Evolutionary conservation across 1,140 invertebrate species (phyloP).

Genomic region (Atta cephalotes): DNA sequence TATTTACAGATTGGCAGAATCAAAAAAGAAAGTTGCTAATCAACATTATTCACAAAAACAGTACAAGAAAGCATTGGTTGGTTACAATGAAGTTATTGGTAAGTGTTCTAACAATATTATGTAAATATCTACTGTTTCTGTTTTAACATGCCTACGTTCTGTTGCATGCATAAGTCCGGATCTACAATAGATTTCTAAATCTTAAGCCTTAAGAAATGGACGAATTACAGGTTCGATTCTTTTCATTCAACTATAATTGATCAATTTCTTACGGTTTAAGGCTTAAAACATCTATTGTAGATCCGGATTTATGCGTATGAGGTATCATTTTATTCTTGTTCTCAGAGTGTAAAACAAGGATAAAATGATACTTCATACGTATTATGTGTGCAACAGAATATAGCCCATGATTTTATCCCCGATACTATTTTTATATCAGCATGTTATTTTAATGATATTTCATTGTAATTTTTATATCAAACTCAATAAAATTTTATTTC

Average conservation of each 20-base stretch:
- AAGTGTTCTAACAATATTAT: conserved; percentile 75
- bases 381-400: too few species aligned
- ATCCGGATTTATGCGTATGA: too few species aligned
- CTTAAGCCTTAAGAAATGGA: too few species aligned
- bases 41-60: conserved; percentile 94
- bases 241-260: too few species aligned
- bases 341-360: too few species aligned
- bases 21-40: conserved; percentile 96
- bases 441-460: not conserved
- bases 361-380: too few species aligned
- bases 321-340: too few species aligned
- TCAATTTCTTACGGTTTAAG: too few species aligned
- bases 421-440: not conserved
- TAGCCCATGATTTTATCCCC: not conserved
- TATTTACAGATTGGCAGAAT: conserved; percentile 91
- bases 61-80: conserved; percentile 93
- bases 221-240: too few species aligned
- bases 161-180: not conserved
- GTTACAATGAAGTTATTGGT: conserved; percentile 96
- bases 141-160: not conserved
- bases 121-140: not conserved
- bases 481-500: not conserved
- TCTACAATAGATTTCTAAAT: too few species aligned
- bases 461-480: not conserved
- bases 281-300: too few species aligned